A percentile compares a stretch with the other conserved stretches of the same genome.
Conservation (phyloP, 2,888 invertebrate species). For the Lepeophtheirus nordmannii region DNA sequence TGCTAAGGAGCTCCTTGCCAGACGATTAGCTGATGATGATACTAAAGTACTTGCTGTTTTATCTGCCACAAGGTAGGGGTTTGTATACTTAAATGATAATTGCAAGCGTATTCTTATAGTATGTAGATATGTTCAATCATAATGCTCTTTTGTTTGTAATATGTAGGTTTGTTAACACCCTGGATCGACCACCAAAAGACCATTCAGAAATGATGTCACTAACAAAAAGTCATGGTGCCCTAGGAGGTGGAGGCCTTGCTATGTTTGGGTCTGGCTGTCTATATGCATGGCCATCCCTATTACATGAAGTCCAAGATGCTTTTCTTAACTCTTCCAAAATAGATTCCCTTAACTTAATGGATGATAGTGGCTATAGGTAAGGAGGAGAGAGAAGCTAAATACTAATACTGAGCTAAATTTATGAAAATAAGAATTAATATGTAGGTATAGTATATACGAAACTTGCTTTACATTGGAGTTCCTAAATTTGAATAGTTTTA, state of each 20-base stretch:
- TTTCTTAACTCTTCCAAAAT: slow-evolving; percentile 48
- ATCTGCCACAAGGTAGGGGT: slow-evolving; percentile 16
- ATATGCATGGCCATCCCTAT: slow-evolving; percentile 66
- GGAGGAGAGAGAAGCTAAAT: slow-evolving; percentile 14
- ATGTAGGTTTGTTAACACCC: background rate
- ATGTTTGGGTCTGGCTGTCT: slow-evolving; percentile 76
- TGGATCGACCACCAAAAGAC: background rate
- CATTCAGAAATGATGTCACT: slow-evolving; percentile 34
- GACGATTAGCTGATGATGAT: slow-evolving; percentile 46
- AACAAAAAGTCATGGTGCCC: slow-evolving; percentile 58
- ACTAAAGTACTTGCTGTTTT: slow-evolving; percentile 13
- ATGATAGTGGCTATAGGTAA: slow-evolving; percentile 72
- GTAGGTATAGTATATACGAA: no score
- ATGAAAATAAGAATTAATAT: slow-evolving; percentile 10
- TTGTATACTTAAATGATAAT: background rate
- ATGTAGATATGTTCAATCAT: no score
- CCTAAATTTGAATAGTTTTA: no score
- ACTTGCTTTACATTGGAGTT: no score
- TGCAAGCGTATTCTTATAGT: no score
- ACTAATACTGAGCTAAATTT: slow-evolving; percentile 14
- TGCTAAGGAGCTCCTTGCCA: slow-evolving; percentile 66
- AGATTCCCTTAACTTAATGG: slow-evolving; percentile 57
- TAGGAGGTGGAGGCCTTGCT: slow-evolving; percentile 80
- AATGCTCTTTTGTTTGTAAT: no score
- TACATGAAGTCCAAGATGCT: slow-evolving; percentile 49